These are phyloP conservation scores for Scolanthus callimorphus DNA, from an alignment of 92 coral and sea anemone genomes.

Conservation along the genomic window DNA sequence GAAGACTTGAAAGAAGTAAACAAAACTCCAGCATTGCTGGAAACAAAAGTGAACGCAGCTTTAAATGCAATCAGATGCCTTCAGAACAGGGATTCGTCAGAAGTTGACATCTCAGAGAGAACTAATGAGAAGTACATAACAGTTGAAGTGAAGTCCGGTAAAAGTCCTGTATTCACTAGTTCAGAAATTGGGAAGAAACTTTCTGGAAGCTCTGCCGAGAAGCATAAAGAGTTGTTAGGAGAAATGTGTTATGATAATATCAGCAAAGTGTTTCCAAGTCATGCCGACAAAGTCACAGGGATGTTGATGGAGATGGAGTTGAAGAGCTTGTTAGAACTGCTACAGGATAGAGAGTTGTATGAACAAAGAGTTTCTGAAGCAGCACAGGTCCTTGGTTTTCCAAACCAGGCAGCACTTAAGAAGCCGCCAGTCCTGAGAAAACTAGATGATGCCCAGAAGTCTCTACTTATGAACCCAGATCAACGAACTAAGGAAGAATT, in stretches of 20 bases:
- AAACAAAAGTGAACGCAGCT: constrained; percentile 51
- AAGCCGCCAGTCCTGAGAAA: no score
- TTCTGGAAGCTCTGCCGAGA: neutral
- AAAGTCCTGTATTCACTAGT: neutral
- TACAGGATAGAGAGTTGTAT: constrained; percentile 40
- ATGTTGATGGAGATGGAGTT: constrained; percentile 73
- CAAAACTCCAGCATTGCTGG: constrained; percentile 21
- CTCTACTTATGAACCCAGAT: no score
- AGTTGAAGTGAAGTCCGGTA: neutral
- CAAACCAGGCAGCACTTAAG: constrained; percentile 1
- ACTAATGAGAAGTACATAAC: neutral
- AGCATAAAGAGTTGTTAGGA: constrained; percentile 42
- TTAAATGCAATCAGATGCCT: no score
- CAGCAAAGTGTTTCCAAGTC: constrained; percentile 36
- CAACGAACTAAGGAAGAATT: no score
- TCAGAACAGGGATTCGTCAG: no score
- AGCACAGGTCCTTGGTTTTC: constrained; percentile 26
- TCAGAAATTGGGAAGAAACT: neutral
- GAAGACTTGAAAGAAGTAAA: constrained; percentile 32
- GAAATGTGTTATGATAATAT: constrained; percentile 59
- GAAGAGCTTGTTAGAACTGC: constrained; percentile 12
- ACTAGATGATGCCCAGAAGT: no score
- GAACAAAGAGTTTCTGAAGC: constrained; percentile 55
- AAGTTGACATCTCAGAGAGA: neutral
- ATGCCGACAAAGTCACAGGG: constrained; percentile 83